These are phyloP conservation scores for Rhizoglyphus robini DNA, from an alignment of 1,140 invertebrate genomes.

Conservation along the genomic window DNA sequence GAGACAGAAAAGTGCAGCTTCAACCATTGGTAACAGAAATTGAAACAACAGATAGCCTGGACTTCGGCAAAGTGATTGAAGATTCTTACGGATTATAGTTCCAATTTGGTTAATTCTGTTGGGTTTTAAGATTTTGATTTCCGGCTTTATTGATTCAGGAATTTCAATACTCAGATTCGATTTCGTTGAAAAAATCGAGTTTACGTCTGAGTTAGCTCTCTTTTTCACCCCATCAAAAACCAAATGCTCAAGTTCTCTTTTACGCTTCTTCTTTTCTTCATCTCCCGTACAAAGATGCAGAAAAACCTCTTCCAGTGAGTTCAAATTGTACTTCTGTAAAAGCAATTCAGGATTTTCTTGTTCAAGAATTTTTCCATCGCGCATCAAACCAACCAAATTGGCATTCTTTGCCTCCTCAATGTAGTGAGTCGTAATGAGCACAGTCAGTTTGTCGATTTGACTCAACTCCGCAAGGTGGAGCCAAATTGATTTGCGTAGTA, in stretches of 20 bases:
- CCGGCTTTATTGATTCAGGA: not conserved
- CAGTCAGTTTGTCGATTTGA: slow-evolving; percentile 38
- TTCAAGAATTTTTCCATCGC: slow-evolving; percentile 43
- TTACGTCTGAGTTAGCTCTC: no score
- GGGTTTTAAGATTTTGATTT: not conserved
- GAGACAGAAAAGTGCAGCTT: slow-evolving; percentile 80
- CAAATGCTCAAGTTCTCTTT: not conserved
- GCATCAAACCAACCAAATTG: slow-evolving; percentile 40
- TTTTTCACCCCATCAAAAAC: no score
- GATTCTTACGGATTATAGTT: not conserved
- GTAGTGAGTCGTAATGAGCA: slow-evolving; percentile 38
- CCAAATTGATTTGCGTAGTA: slow-evolving; percentile 29
- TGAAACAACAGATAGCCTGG: slow-evolving; percentile 47
- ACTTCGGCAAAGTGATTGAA: slow-evolving; percentile 22
- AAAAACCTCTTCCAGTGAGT: slow-evolving; percentile 81
- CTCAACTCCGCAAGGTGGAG: slow-evolving; percentile 8
- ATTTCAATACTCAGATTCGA: not conserved
- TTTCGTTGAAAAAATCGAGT: not conserved
- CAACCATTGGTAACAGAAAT: slow-evolving; percentile 72
- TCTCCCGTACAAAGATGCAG: slow-evolving; percentile 62
- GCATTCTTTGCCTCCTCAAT: slow-evolving; percentile 36
- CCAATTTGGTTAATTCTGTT: not conserved
- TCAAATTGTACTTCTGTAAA: slow-evolving; percentile 62
- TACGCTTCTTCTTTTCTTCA: not conserved
- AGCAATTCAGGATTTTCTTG: slow-evolving; percentile 75